phyloP scores from a whole-genome alignment of 2,113 vertebrate species.

The Romanogobio albipinnatus region DNA sequence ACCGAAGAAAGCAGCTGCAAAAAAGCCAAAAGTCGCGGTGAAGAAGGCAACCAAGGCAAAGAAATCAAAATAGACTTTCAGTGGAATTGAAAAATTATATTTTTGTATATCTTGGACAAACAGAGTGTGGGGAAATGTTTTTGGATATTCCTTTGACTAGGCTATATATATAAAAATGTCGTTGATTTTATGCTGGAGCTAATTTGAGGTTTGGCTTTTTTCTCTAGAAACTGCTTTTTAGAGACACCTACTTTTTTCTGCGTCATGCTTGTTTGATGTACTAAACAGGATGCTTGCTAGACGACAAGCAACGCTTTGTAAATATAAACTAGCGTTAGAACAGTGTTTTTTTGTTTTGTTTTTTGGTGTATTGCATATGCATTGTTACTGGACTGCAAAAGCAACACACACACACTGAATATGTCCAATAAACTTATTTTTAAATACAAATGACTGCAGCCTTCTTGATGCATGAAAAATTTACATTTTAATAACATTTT shows the following conservation, averaged over 20 bases:
- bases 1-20: slow-evolving; percentile 74
- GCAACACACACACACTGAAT: not conserved
- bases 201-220: not conserved
- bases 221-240: not conserved
- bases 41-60: slow-evolving; percentile 77
- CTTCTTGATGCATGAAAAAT: not conserved
- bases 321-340: not conserved
- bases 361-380: too few species aligned
- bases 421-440: not conserved
- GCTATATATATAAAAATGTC: too few species aligned
- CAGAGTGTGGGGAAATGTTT: not conserved
- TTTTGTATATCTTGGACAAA: not conserved
- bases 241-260: slow-evolving; percentile 24
- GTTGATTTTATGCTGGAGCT: not conserved
- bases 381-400: not conserved
- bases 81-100: not conserved
- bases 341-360: too few species aligned
- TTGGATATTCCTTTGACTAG: not conserved
- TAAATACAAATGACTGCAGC: not conserved
- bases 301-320: not conserved
- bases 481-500: too few species aligned
- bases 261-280: not conserved
- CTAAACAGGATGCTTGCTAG: not conserved
- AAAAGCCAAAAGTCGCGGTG: slow-evolving; percentile 65
- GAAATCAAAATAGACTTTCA: slow-evolving; percentile 62